Conservation (phyloP, 2,888 invertebrate genomes). For the Sminthurinus aureus region DNA sequence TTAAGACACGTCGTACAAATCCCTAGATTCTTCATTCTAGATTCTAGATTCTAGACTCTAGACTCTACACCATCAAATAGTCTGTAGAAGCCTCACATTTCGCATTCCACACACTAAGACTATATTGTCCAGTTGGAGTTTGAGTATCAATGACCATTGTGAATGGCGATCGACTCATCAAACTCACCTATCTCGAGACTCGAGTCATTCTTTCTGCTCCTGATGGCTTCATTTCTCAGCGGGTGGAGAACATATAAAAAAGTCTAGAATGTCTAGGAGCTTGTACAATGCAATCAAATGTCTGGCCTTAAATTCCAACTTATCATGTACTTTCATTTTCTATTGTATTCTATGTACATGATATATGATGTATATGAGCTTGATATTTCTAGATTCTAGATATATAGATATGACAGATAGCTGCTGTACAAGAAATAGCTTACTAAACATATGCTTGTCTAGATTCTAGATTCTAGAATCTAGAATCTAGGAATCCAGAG, state of each 20-base stretch:
- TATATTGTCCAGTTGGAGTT: neutral
- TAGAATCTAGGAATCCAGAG: no score
- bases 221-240: constrained; percentile 18
- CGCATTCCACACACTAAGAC: neutral
- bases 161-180: constrained; percentile 25
- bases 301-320: neutral
- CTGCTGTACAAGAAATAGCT: no score
- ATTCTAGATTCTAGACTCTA: no score
- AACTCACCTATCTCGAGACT: constrained; percentile 13
- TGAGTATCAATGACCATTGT: constrained; percentile 14
- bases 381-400: no score
- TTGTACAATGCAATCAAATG: neutral
- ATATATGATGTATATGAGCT: no score
- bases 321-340: no score
- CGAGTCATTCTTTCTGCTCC: neutral
- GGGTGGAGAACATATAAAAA: neutral
- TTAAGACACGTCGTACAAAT: neutral
- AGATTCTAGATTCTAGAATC: no score
- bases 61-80: no score
- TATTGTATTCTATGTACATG: no score
- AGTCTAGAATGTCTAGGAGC: neutral
- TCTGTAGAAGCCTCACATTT: neutral
- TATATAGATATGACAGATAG: no score
- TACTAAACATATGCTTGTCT: no score
- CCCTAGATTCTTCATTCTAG: no score